Percentiles rank a stretch among this genome's conserved stretches.
phyloP scores from a whole-genome alignment of 1,140 invertebrate species.

The Geopemphigus sp. region DNA sequence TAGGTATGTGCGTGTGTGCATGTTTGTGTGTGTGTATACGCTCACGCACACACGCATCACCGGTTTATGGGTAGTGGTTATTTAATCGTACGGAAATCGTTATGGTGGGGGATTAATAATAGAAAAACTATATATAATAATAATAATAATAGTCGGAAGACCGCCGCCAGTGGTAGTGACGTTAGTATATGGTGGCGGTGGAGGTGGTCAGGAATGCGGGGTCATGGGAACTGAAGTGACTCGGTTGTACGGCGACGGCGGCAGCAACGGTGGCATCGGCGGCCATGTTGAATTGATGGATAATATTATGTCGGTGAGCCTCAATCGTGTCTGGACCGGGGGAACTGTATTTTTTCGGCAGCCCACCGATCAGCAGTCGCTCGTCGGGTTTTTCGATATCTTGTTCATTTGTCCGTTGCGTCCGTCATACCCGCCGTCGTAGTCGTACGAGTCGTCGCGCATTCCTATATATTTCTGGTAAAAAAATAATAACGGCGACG shows the following conservation, averaged over 20 bases:
- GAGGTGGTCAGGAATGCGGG: conserved; percentile 47
- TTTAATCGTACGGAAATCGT: background rate
- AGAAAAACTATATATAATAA: background rate
- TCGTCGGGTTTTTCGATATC: conserved; percentile 23
- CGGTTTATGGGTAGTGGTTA: no score
- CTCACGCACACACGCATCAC: no score
- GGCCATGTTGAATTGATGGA: conserved; percentile 50
- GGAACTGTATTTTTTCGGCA: conserved; percentile 49
- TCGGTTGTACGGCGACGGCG: conserved; percentile 28
- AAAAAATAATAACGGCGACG: background rate
- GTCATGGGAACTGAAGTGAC: conserved; percentile 48
- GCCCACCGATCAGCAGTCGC: conserved; percentile 40
- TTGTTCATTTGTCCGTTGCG: background rate
- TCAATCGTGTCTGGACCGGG: conserved; percentile 48
- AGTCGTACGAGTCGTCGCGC: background rate
- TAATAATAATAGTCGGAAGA: conserved; percentile 34
- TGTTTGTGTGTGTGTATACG: no score
- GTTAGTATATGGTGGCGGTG: background rate
- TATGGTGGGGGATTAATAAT: conserved; percentile 37
- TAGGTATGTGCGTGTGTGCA: background rate
- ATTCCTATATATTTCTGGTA: background rate
- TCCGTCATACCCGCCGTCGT: background rate
- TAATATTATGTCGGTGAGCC: conserved; percentile 46
- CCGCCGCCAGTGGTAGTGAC: conserved; percentile 8
- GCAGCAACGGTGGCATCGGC: conserved; percentile 8